Base-by-base conservation (phyloP, 2,888 invertebrate genomes). In the Heliconius sara region DNA sequence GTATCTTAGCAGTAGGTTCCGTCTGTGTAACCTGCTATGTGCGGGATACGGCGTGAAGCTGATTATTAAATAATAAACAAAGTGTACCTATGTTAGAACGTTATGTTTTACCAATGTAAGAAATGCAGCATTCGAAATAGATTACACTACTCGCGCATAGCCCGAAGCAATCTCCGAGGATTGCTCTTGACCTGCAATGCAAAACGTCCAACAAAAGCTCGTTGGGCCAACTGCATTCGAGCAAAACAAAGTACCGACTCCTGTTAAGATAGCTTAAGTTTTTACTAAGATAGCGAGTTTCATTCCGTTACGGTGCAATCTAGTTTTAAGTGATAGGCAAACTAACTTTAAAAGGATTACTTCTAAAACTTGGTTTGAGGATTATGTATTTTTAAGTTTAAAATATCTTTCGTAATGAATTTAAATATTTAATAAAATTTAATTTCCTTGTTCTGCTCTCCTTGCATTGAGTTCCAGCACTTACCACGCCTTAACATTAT, bases 121-220 rank as follows among this genome's bases (percentile, higher is more conserved):
- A 79, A 76, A 77, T 67, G 76, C 47, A 74, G 77, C 78, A 80
- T 78, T 83, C 79, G 76, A 79, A 80, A 83, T 80, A 81, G 83
- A 81, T 84, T 81, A 76, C 78, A 80, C 80, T 76, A 81, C 80
- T 76, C 83, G 78, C 82, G 83, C 81, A 80, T 81, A 83, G 88
- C 90, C 86, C 83, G 85, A 83, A 87, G 91, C 92, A 89, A 88
- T 91, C 90, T 89, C 87, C 72, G 86, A 91, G 90, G 88, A 91
- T 90, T 90, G 90, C 89, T 90, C 91, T 93, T 93, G 93, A 93
- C 93, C 92, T 87, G 89, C 88, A 88, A 88, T 89, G 89, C 87
- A 90, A 91, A 92, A 90, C 89, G 88, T 83, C 84, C 87, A 89
- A 92, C 90, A 91, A 91, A 91, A 89, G 89, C 85, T 83, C 80